phyloP scores from a whole-genome alignment of 1,140 invertebrate genomes.

The Holotrichia oblita region DNA sequence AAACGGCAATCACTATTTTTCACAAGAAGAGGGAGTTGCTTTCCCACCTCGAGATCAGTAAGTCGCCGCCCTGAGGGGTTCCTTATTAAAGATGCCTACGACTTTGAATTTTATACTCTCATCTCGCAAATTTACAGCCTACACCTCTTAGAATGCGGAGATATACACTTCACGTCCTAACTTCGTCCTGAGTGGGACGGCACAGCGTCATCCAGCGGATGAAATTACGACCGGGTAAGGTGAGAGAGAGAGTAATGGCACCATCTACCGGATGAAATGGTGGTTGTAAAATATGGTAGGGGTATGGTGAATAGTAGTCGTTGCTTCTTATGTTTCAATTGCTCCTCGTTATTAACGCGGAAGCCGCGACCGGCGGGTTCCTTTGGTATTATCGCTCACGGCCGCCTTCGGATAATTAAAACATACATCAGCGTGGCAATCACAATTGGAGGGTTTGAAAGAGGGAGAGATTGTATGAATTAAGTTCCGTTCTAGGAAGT shows the following conservation, averaged over 20 bases:
- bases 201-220: background rate
- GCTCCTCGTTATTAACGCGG: background rate
- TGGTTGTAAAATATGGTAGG: background rate
- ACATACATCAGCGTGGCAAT: background rate
- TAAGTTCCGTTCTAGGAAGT: background rate
- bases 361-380: background rate
- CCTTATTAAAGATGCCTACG: constrained; percentile 9
- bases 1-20: constrained; percentile 21
- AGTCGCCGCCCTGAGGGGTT: background rate
- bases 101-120: constrained; percentile 3
- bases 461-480: too few relatives aligned
- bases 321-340: background rate
- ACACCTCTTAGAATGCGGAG: constrained; percentile 13
- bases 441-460: background rate
- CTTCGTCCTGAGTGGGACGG: background rate
- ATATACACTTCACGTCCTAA: background rate
- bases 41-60: background rate
- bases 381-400: background rate
- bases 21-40: background rate
- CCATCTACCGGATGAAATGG: constrained; percentile 9
- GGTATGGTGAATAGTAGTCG: background rate
- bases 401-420: background rate
- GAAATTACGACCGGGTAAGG: background rate
- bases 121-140: constrained; percentile 2
- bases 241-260: background rate